Evolutionary conservation across 2,113 vertebrate genomes (phyloP), one percentile per base, ranked within the genome.

Genomic region (Glaucidium brasilianum): DNA sequence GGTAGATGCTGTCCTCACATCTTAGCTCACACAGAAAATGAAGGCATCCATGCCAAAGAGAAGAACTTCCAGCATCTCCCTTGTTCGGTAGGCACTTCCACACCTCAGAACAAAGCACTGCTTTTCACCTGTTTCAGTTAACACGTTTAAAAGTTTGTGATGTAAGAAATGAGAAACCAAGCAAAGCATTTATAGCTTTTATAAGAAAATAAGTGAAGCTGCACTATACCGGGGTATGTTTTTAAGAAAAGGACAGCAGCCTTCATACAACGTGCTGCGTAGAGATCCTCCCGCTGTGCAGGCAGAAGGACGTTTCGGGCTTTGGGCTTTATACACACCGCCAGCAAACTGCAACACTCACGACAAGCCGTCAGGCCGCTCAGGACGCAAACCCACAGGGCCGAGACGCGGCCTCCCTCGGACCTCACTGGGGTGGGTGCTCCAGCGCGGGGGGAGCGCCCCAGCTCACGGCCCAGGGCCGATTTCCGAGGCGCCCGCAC

Each of bases 181-280:
- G 8, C 7, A 10, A 68, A 17, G 41, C 37, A 20, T 17, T 15
- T 13, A 2, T 0, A 8, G 32, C 1, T 77, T 34, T n/a, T 5
- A 9, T 1, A 58, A 45, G 13, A 17, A 35, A 69, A 64, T 1
- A 29, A 39, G 29, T 0, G 26, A 39, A 55, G 60, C 32, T 1
- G 69, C 50, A 1, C 15, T 39, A 1, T 10, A 9, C 45, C 10
- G 27, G 45, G 21, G 22, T 6, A 6, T 1, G 50, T 16, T n/a
- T 20, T 15, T 4, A 20, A 41, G 29, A 3, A 30, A 23, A 20
- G 34, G 52, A 19, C 13, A 9, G 59, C 22, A 62, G 30, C 25
- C 47, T 41, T 4, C 25, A 1, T 0, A 25, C 0, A 12, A 11
- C 41, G 17, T 1, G 4, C 52, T 4, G n/a, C 0, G 58, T 8